Evolutionary conservation across 2,888 invertebrate genomes (phyloP).

Genomic region (Microctonus hyperodae): DNA sequence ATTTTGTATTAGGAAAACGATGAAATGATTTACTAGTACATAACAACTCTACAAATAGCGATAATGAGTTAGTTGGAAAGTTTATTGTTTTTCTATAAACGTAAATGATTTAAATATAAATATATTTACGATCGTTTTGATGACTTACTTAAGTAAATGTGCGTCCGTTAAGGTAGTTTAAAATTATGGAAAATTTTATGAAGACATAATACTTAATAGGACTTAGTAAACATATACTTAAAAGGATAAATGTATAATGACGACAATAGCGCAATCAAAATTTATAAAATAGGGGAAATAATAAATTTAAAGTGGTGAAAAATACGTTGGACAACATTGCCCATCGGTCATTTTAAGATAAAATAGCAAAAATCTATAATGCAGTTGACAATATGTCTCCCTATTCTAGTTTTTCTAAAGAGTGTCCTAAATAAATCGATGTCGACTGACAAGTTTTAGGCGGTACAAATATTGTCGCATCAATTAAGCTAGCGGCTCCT

Average conservation of each 20-base stretch:
- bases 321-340: conserved; percentile 12
- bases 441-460: conserved; percentile 48
- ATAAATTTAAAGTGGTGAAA: conserved; percentile 7
- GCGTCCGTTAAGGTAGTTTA: background rate
- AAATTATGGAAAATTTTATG: background rate
- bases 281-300: conserved; percentile 1
- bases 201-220: background rate
- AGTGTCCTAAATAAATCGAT: conserved; percentile 52
- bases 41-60: background rate
- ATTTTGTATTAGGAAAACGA: background rate
- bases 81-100: too few species aligned
- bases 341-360: background rate
- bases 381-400: conserved; percentile 24
- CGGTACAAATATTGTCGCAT: conserved; percentile 59
- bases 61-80: background rate
- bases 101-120: background rate
- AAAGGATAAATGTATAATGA: background rate
- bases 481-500: conserved; percentile 51
- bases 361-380: background rate
- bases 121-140: background rate
- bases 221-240: conserved; percentile 4
- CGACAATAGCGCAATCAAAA: conserved; percentile 19
- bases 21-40: too few species aligned
- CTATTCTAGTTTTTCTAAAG: conserved; percentile 29
- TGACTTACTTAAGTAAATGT: background rate